These are phyloP conservation scores for Dendroctonus ponderosae DNA, from an alignment of 1,140 invertebrate species.

Conservation along the genomic window DNA sequence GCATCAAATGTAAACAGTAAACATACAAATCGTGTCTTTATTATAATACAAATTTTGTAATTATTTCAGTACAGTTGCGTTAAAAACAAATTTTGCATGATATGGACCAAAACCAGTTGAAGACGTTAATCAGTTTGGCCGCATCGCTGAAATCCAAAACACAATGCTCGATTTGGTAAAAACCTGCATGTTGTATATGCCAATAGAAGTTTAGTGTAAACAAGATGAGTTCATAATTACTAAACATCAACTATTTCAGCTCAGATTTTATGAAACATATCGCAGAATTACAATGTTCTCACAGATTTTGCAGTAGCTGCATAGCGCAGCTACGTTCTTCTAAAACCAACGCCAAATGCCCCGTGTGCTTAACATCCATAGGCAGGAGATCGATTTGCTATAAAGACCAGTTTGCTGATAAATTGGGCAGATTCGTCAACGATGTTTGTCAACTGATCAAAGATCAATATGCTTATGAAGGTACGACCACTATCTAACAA, in stretches of 20 bases:
- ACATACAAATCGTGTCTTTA: too few relatives aligned
- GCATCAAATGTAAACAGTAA: too few relatives aligned
- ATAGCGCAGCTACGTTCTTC: neutral
- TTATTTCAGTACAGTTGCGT: too few relatives aligned
- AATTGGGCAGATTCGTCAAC: constrained; percentile 25
- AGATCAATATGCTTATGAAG: constrained; percentile 23
- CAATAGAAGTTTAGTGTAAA: too few relatives aligned
- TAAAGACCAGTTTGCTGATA: constrained; percentile 28
- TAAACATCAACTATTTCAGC: constrained; percentile 17
- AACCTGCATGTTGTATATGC: neutral
- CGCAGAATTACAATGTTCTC: constrained; percentile 28
- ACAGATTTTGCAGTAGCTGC: constrained; percentile 31
- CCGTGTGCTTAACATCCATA: constrained; percentile 25
- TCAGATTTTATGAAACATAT: constrained; percentile 22
- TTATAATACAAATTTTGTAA: too few relatives aligned
- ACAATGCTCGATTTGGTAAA: constrained; percentile 37
- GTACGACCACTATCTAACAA: constrained; percentile 8
- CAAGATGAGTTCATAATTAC: neutral
- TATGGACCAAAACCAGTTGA: constrained; percentile 29
- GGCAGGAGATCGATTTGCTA: constrained; percentile 17
- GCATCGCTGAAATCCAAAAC: constrained; percentile 23
- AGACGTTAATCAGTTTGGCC: constrained; percentile 16
- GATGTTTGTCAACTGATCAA: constrained; percentile 19
- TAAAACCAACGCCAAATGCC: constrained; percentile 11
- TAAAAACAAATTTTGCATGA: neutral